These are phyloP conservation scores for Athrips mouffetella DNA, from an alignment of 2,888 invertebrate species.

Conservation along the genomic window DNA sequence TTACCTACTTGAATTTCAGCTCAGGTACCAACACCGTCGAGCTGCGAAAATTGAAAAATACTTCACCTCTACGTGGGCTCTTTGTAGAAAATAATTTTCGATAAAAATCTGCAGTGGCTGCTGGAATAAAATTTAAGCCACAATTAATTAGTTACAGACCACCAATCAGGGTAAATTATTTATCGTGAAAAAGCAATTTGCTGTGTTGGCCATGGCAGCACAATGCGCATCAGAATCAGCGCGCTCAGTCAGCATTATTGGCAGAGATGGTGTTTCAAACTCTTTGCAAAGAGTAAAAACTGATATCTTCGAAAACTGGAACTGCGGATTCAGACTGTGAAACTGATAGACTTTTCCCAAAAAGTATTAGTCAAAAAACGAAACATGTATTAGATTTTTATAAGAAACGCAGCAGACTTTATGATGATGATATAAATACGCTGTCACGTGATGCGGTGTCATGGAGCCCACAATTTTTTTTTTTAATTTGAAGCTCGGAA, in stretches of 20 bases:
- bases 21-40: constrained; percentile 9
- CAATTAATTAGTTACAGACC: constrained; percentile 71
- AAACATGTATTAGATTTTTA: too few relatives aligned
- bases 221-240: constrained; percentile 67
- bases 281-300: too few relatives aligned
- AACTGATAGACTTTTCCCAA: too few relatives aligned
- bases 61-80: background rate
- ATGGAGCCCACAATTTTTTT: too few relatives aligned
- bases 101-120: constrained; percentile 4
- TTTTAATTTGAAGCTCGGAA: too few relatives aligned
- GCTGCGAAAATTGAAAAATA: constrained; percentile 9
- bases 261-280: too few relatives aligned
- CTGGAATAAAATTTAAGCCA: constrained; percentile 50
- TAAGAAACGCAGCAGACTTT: too few relatives aligned
- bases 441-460: too few relatives aligned
- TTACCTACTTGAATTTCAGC: constrained; percentile 7
- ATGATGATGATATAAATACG: too few relatives aligned
- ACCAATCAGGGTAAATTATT: constrained; percentile 75
- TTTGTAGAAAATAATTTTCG: constrained; percentile 2
- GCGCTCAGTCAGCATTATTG: constrained; percentile 66
- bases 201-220: constrained; percentile 68
- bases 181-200: constrained; percentile 75
- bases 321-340: too few relatives aligned
- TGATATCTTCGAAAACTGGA: too few relatives aligned
- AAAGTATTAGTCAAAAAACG: too few relatives aligned